Base-by-base conservation (phyloP, 2,888 invertebrate species). In the Plagodis dolabraria region DNA sequence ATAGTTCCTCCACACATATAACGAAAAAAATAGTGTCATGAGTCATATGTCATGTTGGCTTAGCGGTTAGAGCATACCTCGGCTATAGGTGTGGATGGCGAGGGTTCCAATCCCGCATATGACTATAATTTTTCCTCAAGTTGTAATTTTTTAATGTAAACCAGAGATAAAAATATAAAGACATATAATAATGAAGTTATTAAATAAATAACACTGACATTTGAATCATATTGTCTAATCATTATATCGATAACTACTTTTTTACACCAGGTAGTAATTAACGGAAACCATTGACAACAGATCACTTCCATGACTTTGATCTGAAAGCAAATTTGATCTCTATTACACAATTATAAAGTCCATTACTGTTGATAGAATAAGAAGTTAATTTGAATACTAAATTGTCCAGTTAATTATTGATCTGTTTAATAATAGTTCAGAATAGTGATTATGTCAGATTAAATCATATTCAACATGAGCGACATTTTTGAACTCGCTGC, bases 241-340 rank as follows among this genome's bases (percentile, higher is more conserved):
- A 22, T 22, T 22, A 22, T 22, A 22, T 22, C 22, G 2, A 22
- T 43, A 53, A 22, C 35, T 11, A 35, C n/a, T 22, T 47, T 57
- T 57, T 53, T 48, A 35, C 33, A 42, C 22, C 33, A 47, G 53
- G 47, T 12, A 47, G 47, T 33, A 53, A 59, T 59, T 51, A 60
- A 44, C 51, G 60, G 59, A 59, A 59, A 40, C 50, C 33, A 60
- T 33, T 47, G 60, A 55, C 54, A 55, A 40, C 51, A 43, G 50
- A 54, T 47, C 54, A 55, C n/a, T 54, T 33, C 33, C 7, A 54
- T 47, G 46, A 55, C n/a, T 54, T 12, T 11, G 7, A 51, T 44
- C 5, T 34, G 35, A 36, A 54, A 54, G 42, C 50, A 38, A 60
- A 43, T 54, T 34, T 51, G 7, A 51, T 54, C 38, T 54, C 51